Base-by-base conservation (phyloP, 2,888 invertebrate species). In the Eudasyphora cyanicolor region DNA sequence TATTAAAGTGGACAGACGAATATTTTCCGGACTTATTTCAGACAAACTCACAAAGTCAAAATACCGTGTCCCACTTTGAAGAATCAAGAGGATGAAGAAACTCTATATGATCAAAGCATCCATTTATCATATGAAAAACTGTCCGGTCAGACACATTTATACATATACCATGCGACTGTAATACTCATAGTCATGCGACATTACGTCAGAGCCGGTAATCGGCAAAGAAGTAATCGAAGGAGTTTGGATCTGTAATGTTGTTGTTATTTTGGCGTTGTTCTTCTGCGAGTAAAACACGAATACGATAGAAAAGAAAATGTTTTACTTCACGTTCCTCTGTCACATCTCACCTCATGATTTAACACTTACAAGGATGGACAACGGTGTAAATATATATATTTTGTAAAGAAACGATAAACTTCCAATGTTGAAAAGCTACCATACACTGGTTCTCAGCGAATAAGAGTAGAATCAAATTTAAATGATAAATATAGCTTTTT, bases 141-240 rank as follows among this genome's bases (percentile, higher is more conserved):
- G n/a, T n/a, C n/a, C n/a, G n/a, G n/a, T n/a, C n/a, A n/a, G n/a
- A n/a, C n/a, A n/a, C n/a, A n/a, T n/a, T n/a, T n/a, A n/a, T n/a
- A n/a, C n/a, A n/a, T n/a, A n/a, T n/a, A n/a, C n/a, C 60, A 67
- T 71, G 69, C 42, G 51, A 35, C 74, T 69, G 57, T 67, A 42
- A 85, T 82, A 84, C 87, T 85, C 87, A 86, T 85, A 86, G 86
- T 87, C 88, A 88, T 89, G 88, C 89, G 88, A 90, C 89, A 89
- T 86, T 86, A 87, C 88, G 87, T 86, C 86, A 87, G 85, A 81
- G 80, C 84, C 85, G 86, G 5, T 32, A 8, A 32, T 8, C 32
- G 32, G 32, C 85, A n/a, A n/a, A n/a, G n/a, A n/a, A n/a, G n/a
- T n/a, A n/a, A n/a, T n/a, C 27, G 78, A 77, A 82, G 69, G 60